Evolutionary conservation across 2,113 vertebrate genomes (phyloP).

Genomic region (Ginglymostoma cirratum): DNA sequence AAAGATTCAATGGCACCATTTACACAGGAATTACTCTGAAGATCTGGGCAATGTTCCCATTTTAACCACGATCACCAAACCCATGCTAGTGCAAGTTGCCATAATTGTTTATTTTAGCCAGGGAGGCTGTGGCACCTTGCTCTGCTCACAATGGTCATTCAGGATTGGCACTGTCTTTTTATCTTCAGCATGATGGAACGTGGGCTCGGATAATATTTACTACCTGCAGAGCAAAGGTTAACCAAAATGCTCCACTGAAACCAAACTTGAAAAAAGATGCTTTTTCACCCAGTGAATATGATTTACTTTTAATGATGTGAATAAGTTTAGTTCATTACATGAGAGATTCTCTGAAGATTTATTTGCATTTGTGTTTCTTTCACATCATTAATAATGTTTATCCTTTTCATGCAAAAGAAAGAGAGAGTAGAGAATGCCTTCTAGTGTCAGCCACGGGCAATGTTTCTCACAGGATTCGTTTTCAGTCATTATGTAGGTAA

Average conservation of each 20-base stretch:
- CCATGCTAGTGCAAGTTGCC: background rate
- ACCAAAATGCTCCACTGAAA: background rate
- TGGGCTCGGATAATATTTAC: background rate
- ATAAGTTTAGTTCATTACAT: background rate
- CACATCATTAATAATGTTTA: conserved; percentile 28
- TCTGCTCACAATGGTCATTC: background rate
- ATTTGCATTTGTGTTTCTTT: background rate
- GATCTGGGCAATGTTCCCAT: background rate
- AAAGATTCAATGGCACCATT: background rate
- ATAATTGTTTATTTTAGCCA: background rate
- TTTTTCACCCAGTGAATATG: background rate
- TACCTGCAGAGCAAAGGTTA: background rate
- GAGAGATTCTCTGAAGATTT: background rate
- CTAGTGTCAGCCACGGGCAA: background rate
- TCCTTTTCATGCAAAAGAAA: background rate
- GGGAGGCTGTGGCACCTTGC: background rate
- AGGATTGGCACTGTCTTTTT: background rate
- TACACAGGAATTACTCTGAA: background rate
- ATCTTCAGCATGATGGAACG: background rate
- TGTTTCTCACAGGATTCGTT: background rate
- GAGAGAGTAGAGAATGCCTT: background rate
- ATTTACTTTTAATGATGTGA: background rate
- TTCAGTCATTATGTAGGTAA: background rate
- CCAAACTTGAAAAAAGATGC: background rate
- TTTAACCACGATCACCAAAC: background rate